phyloP scores from a whole-genome alignment of 2,797 vertebrate species.

The Etheostoma perlongum region DNA sequence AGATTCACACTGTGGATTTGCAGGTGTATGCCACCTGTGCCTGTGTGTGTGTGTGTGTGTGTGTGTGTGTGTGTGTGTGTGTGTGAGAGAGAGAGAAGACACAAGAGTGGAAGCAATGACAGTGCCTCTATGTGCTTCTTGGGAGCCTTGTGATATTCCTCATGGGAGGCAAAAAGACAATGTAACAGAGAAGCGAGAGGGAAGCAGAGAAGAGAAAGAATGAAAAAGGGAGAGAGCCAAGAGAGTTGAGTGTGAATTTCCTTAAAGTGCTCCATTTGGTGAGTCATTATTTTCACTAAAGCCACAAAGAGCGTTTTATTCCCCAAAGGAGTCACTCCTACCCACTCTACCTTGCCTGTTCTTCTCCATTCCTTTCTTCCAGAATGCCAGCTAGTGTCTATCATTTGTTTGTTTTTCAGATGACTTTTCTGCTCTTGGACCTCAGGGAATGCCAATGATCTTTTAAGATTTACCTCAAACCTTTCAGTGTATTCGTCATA shows the following conservation, averaged over 20 bases:
- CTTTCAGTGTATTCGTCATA: constrained; percentile 34
- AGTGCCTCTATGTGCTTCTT: constrained; percentile 49
- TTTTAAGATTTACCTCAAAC: constrained; percentile 52
- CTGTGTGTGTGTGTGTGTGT: constrained; percentile 18
- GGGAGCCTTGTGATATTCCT: constrained; percentile 68
- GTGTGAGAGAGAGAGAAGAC: background rate
- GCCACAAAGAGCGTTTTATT: constrained; percentile 83
- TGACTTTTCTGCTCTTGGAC: constrained; percentile 35
- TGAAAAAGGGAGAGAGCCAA: constrained; percentile 68
- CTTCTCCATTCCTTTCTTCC: constrained; percentile 43
- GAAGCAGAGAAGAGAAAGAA: constrained; percentile 62
- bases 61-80: constrained; percentile 29
- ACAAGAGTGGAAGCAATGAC: constrained; percentile 23
- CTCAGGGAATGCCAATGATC: constrained; percentile 29
- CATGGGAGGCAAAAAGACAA: constrained; percentile 74
- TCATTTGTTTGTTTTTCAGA: constrained; percentile 61
- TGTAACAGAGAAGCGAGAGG: constrained; percentile 58
- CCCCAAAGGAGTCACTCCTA: constrained; percentile 74
- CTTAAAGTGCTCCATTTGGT: constrained; percentile 86
- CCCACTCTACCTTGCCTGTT: constrained; percentile 46
- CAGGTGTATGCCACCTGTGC: constrained; percentile 59
- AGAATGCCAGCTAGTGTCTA: constrained; percentile 55
- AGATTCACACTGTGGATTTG: constrained; percentile 66
- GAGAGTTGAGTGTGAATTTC: constrained; percentile 83
- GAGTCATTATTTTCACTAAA: constrained; percentile 87